Conservation (phyloP, 2,888 invertebrate genomes). For the Chrysina gloriosa region DNA sequence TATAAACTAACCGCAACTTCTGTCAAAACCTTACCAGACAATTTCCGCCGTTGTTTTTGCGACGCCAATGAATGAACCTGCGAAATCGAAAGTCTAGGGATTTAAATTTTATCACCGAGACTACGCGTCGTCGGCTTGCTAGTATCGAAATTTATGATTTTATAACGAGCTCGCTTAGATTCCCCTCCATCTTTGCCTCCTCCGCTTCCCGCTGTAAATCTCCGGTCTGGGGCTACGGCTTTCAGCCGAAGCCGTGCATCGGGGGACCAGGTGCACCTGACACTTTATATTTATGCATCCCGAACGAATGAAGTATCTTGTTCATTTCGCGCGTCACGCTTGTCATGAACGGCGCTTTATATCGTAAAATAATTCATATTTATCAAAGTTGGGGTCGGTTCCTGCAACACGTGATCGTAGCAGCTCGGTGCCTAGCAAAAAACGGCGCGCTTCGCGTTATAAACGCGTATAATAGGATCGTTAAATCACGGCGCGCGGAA, state of each 20-base stretch:
- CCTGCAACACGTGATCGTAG: constrained; percentile 46
- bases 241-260: not conserved
- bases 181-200: no score
- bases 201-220: no score
- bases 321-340: constrained; percentile 48
- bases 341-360: constrained; percentile 46
- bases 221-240: not conserved
- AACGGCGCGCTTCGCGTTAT: not conserved
- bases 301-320: constrained; percentile 49
- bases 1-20: no score
- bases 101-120: no score
- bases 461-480: constrained; percentile 16
- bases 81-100: no score
- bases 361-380: constrained; percentile 47
- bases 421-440: constrained; percentile 43
- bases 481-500: constrained; percentile 12
- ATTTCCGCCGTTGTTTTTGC: no score
- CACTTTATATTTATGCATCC: constrained; percentile 33
- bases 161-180: no score
- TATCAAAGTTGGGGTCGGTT: constrained; percentile 47
- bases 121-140: no score
- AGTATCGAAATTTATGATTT: no score
- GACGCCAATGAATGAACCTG: no score
- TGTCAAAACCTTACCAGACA: no score
- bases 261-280: constrained; percentile 30